phyloP scores from a whole-genome alignment of 2,113 vertebrate genomes.

The Ellobius talpinus region DNA sequence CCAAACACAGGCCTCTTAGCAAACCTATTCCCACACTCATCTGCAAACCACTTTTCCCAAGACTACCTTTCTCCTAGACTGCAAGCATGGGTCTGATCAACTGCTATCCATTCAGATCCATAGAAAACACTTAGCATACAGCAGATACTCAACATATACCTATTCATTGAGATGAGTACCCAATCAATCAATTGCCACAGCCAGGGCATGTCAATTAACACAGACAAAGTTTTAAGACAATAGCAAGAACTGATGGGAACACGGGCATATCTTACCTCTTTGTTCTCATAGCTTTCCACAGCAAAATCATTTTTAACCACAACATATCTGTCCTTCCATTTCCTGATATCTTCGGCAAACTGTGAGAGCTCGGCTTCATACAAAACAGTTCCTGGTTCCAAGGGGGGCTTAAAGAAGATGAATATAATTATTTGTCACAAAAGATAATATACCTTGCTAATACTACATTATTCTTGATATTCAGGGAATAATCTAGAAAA shows the following conservation, averaged over 20 bases:
- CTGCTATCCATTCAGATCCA: neutral
- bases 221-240: neutral
- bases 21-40: neutral
- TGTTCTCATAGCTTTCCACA: constrained; percentile 93
- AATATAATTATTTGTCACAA: neutral
- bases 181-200: neutral
- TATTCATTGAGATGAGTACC: neutral
- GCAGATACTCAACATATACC: neutral
- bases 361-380: constrained; percentile 90
- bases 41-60: neutral
- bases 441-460: neutral
- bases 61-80: neutral
- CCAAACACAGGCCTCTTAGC: neutral
- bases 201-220: neutral
- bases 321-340: constrained; percentile 93
- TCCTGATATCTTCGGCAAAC: constrained; percentile 91
- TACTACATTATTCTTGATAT: no score
- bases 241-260: neutral
- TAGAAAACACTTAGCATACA: neutral
- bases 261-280: constrained; percentile 88
- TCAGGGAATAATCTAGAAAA: neutral
- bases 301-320: constrained; percentile 92
- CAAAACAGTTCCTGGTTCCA: constrained; percentile 84
- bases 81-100: neutral
- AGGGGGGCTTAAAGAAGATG: constrained; percentile 82